Base-by-base conservation (phyloP, 92 coral and sea anemone species). In the Actinostola sp. region DNA sequence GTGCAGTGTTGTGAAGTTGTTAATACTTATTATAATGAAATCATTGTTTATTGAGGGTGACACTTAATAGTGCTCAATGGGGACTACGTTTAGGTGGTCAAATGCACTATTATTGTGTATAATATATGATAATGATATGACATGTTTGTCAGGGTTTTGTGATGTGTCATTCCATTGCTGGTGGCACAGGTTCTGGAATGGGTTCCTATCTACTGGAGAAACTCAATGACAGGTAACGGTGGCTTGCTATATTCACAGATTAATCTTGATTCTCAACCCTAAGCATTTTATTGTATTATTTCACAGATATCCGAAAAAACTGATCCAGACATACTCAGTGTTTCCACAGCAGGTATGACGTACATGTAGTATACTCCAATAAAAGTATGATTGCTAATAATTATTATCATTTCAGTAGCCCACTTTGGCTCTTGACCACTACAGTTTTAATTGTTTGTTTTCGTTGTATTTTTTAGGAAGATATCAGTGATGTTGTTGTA, bases 141-240 rank as follows among this genome's bases (percentile, higher is more conserved):
- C 0, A 48, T 35, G 48, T 2, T 32, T 79, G 59, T 7, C 45
- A 93, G 98, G 98, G 98, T 32, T 93, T 93, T 93, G 98, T 93
- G 66, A 84, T 93, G 86, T 88, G 97, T 67, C 98, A 93, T 78
- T 93, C 98, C 0, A 93, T 93, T 15, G 98, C 98, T 75, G 98
- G 98, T 64, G 98, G 98, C 8, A 93, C 98, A 16, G 98, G 98
- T 3, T 93, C 98, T 74, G 98, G 98, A 21, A 93, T 93, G 98
- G 98, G 98, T 27, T 93, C 98, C 24, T 93, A 93, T 48, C 92
- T 93, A 28, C 86, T 93, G 35, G 98, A 93, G 61, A 93, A 90
- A 69, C 93, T 93, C 21, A 93, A 93, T 84, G 98, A 93, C 87
- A 93, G 98, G 98, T 88, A 38, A 38, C 15, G 7, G 8, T 39